Evolutionary conservation across 2,888 invertebrate species (phyloP).

Genomic region (Himalopsyche kuldschensis): DNA sequence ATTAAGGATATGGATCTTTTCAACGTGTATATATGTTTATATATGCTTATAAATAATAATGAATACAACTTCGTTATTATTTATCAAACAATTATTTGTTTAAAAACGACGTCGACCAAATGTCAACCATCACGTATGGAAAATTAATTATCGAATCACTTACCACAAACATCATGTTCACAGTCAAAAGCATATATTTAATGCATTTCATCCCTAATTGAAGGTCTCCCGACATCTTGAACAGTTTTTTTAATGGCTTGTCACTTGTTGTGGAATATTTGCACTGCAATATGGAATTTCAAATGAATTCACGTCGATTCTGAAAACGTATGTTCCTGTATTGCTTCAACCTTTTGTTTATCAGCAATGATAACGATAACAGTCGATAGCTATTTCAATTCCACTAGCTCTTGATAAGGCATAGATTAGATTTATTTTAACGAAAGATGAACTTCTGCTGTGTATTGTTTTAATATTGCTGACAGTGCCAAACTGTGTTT

Average conservation of each 20-base stretch:
- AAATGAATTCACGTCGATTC: neutral
- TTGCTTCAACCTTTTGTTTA: neutral
- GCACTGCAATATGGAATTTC: neutral
- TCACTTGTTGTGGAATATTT: neutral
- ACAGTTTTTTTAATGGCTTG: neutral
- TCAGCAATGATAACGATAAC: neutral
- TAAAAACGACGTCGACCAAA: too few species aligned
- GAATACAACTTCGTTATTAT: too few species aligned
- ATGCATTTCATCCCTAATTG: constrained; percentile 74
- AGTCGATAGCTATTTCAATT: neutral
- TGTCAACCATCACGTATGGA: too few species aligned
- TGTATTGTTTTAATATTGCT: neutral
- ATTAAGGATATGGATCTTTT: too few species aligned
- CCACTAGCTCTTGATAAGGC: neutral
- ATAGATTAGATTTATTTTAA: neutral
- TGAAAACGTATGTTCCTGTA: neutral
- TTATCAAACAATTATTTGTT: too few species aligned
- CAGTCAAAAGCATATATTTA: constrained; percentile 74
- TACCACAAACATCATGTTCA: constrained; percentile 79
- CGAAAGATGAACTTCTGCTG: neutral
- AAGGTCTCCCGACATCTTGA: constrained; percentile 51
- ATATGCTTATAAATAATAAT: too few species aligned
- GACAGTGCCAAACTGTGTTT: neutral
- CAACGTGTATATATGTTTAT: too few species aligned
- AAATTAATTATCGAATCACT: constrained; percentile 48